A percentile compares a stretch with the other conserved stretches of the same genome.
Evolutionary conservation across 2,797 vertebrate genomes (phyloP).

Genomic region (Phrynocephalus guinanensis): DNA sequence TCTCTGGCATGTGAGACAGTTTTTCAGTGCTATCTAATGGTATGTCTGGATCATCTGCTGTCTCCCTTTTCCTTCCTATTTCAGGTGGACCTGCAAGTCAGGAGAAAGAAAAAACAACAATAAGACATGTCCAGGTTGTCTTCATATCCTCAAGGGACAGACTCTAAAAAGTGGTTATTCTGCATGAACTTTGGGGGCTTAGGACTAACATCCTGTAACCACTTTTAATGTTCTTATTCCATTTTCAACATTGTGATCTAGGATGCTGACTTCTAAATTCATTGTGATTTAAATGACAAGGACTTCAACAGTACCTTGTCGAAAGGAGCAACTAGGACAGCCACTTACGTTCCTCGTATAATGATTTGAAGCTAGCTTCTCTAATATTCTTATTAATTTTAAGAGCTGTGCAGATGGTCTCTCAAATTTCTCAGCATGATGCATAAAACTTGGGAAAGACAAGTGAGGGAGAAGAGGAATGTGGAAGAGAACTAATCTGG

Average conservation of each 20-base stretch:
- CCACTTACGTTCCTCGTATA: neutral
- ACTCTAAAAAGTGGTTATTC: neutral
- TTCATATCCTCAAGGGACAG: accelerated
- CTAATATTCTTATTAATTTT: neutral
- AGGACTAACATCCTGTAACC: neutral
- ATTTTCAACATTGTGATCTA: slow-evolving; percentile 6
- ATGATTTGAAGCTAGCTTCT: neutral
- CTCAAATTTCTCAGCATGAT: neutral
- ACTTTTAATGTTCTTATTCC: neutral
- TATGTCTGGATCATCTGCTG: neutral
- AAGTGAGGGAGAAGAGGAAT: too few relatives aligned
- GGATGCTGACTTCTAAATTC: neutral
- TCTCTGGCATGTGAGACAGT: neutral
- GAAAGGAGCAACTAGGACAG: slow-evolving; percentile 27
- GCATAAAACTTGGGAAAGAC: too few relatives aligned
- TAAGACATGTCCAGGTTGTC: neutral
- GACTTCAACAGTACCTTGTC: slow-evolving; percentile 13
- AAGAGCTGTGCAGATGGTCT: neutral
- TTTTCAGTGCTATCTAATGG: neutral
- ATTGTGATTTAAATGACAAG: neutral
- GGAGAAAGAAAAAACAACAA: neutral
- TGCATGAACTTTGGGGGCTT: neutral
- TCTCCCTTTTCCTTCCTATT: neutral
- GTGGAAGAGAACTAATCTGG: too few relatives aligned
- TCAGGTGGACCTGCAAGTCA: neutral